Evolutionary conservation across 2,797 vertebrate genomes (phyloP), one percentile per base, ranked within the genome.

Genomic region (Sebastes nivosus): DNA sequence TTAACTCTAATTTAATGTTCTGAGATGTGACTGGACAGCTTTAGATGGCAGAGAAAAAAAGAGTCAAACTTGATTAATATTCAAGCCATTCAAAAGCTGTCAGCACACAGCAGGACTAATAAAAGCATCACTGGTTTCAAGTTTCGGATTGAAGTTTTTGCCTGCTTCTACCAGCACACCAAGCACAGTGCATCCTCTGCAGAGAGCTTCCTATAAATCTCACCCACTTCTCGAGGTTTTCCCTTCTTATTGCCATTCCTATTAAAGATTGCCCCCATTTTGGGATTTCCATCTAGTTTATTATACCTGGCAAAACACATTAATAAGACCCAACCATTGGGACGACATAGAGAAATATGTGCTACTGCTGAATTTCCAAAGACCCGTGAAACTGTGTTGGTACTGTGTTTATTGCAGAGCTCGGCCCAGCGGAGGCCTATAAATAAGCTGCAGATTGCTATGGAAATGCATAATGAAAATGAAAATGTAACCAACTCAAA

Each of bases 1-100:
- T 92, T 87, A 88, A 90, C 83, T 92, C 85, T 76, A 89, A 87
- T 88, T 84, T 83, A 86, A 90, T 83, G 86, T 75, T 82, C 76
- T 87, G 82, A 89, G 89, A 92, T 87, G 25, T 80, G 79, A 83
- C 69, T 82, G 80, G 85, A 80, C 79, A 76, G 67, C 77, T 80
- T 81, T 59, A 68, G 67, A 84, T 73, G 72, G 82, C 72, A 65
- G 68, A 82, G 25, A 68, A 83, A 57, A 69, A 69, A 80, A 73
- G 60, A 63, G 32, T 75, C 24, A 36, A 76, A 67, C 25, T 55
- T 89, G 74, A 92, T 90, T 91, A 88, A 88, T 88, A 86, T 91
- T 80, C 76, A 84, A 80, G 27, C 42, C 72, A 81, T 88, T 88
- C n/a, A 78, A 77, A 80, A 82, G 82, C 74, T 85, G 73, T 67